phyloP scores from a whole-genome alignment of 2,113 vertebrate genomes.

The Pterocles burchelli region DNA sequence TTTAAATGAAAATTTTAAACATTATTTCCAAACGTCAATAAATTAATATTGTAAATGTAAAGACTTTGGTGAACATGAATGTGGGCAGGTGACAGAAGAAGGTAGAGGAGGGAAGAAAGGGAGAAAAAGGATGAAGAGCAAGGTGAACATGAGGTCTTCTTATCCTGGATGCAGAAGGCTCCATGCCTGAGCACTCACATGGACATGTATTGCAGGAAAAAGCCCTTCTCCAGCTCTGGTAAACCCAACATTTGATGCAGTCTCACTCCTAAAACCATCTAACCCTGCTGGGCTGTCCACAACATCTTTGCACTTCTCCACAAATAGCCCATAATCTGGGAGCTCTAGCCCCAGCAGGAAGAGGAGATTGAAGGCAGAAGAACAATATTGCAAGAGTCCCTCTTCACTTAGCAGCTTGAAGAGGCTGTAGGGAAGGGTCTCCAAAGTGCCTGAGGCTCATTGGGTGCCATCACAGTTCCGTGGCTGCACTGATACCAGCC shows the following conservation, averaged over 20 bases:
- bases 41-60: not conserved
- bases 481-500: fast-evolving
- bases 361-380: not conserved
- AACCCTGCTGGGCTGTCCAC: too few species aligned
- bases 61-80: not conserved
- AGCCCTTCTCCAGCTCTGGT: not conserved
- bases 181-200: not conserved
- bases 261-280: not conserved
- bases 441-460: not conserved
- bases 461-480: not conserved
- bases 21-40: not conserved
- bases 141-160: not conserved
- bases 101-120: not conserved
- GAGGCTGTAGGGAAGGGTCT: not conserved
- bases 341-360: too few species aligned
- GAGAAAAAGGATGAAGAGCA: not conserved
- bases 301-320: not conserved
- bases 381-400: not conserved
- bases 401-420: not conserved
- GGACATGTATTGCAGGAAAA: not conserved
- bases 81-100: not conserved
- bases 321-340: not conserved
- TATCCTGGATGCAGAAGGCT: not conserved
- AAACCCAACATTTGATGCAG: not conserved
- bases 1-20: not conserved